Evolutionary conservation across 2,888 invertebrate genomes (phyloP), one percentile per base, ranked within the genome.

Genomic region (Oxyteleia sp.): DNA sequence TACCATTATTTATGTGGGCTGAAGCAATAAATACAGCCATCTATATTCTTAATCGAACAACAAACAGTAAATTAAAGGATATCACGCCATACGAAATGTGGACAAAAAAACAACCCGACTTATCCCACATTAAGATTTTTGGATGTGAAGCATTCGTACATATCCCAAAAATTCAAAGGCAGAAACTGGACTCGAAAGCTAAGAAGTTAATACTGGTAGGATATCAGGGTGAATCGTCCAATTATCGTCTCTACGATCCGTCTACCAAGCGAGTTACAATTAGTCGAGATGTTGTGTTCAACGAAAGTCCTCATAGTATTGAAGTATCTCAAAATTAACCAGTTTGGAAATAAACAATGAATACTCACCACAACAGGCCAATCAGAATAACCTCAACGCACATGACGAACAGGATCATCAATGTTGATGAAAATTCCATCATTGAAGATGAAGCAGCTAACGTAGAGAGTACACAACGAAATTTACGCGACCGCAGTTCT

Each of bases 71-170:
- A n/a, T n/a, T n/a, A n/a, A n/a, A n/a, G n/a, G n/a, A n/a, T n/a
- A n/a, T n/a, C n/a, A 83, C 82, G 0, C 86, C 86, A 0, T 80
- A 49, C 7, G 83, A 87, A 68, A 43, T 84, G 8, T 86, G 86
- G 87, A 47, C 32, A 8, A 55, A 53, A 29, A 64, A 71, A 13
- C 78, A 59, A 32, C 66, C 82, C 13, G 64, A 82, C n/a, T n/a
- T 84, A 0, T 49, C 49, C 0, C 82, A 87, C 35, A 49, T 85
- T 2, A 49, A 71, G n/a, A 49, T 85, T 16, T 89, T 88, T 41
- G 87, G 88, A 7, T 83, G 83, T 10, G 74, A 76, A 11, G 85
- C 85, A 41, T 86, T 47, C 57, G 75, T 85, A 5, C 76, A 85
- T 51, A 43, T 86, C 2, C 86, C 86, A 4, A 83, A 87, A 20